Percentiles rank a stretch among this genome's conserved stretches.
Conservation (phyloP, 2,113 vertebrate genomes). For the Chaetodon trifascialis region DNA sequence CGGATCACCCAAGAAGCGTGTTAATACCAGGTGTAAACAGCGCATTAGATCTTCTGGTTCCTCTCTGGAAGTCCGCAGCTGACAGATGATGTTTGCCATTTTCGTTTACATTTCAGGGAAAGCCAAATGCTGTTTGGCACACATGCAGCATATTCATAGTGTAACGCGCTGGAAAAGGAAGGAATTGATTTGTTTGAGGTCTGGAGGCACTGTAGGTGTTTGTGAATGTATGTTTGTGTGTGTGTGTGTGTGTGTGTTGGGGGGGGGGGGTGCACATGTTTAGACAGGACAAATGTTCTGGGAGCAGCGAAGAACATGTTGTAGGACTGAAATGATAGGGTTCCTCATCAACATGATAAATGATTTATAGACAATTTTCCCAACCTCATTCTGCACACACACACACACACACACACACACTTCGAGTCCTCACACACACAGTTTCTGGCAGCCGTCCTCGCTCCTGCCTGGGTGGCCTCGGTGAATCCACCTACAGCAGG, state of each 20-base stretch:
- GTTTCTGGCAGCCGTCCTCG: neutral
- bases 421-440: neutral
- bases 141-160: neutral
- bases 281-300: conserved; percentile 10
- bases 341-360: neutral
- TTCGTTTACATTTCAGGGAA: neutral
- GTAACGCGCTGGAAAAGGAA: neutral
- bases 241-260: too few relatives aligned
- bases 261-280: neutral
- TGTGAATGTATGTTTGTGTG: neutral
- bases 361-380: conserved; percentile 15
- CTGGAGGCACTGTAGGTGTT: neutral
- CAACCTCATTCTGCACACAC: neutral
- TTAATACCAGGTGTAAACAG: too few relatives aligned
- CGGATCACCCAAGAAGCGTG: too few relatives aligned
- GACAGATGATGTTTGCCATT: neutral
- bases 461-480: conserved; percentile 62
- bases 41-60: neutral
- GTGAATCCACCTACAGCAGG: conserved; percentile 16
- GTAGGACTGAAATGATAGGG: neutral
- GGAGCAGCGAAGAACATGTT: neutral
- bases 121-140: neutral
- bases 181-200: neutral
- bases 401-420: neutral
- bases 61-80: conserved; percentile 5